These are phyloP conservation scores for Alethe diademata DNA, from an alignment of 2,113 vertebrate genomes.

Conservation along the genomic window DNA sequence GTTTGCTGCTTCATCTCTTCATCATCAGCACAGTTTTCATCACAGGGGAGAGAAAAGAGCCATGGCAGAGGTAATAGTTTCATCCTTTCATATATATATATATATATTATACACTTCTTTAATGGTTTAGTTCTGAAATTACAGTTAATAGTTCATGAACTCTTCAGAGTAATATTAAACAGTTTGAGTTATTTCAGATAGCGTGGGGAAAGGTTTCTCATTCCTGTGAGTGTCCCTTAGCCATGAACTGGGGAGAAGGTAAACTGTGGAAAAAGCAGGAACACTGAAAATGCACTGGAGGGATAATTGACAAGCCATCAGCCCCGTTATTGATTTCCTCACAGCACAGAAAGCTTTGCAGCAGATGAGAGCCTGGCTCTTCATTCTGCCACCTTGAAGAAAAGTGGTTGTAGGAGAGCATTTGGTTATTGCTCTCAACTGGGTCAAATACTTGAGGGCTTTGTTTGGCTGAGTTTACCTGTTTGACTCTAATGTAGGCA, in stretches of 20 bases:
- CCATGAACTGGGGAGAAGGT: not conserved
- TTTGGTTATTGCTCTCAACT: not conserved
- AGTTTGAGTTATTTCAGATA: not conserved
- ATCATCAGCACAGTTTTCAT: not conserved
- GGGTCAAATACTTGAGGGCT: not conserved
- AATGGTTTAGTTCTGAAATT: not conserved
- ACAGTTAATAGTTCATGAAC: not conserved
- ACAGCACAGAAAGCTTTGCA: not conserved
- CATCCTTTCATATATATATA: not conserved
- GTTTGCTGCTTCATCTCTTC: not conserved
- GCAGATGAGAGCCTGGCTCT: not conserved
- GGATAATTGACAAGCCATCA: not conserved
- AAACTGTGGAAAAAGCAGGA: not conserved
- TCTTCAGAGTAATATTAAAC: not conserved
- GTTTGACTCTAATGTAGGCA: not conserved
- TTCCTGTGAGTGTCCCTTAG: not conserved
- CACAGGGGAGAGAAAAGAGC: not conserved
- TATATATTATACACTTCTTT: not conserved
- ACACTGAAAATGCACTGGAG: not conserved
- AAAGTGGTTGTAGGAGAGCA: not conserved
- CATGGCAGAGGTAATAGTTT: not conserved
- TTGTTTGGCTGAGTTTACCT: not conserved
- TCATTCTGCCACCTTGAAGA: not conserved
- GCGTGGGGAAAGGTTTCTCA: accelerated
- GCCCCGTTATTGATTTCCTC: not conserved